These are phyloP conservation scores for Callaeas wilsoni DNA, from an alignment of 2,113 vertebrate genomes.

Conservation along the genomic window DNA sequence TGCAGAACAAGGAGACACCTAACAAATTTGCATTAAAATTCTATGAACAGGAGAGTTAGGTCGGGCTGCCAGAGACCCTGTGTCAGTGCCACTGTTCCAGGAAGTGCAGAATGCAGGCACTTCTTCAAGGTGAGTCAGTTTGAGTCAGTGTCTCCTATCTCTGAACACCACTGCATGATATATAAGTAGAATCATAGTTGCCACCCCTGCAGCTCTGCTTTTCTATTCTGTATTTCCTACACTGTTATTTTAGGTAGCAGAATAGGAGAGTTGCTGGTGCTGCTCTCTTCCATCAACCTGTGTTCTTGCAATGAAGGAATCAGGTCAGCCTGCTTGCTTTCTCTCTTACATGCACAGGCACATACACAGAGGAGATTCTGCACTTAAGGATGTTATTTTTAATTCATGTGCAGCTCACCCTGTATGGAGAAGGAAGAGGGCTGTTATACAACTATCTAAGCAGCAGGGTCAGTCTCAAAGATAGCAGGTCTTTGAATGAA, in stretches of 20 bases:
- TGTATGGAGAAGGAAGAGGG: neutral
- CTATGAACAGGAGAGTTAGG: neutral
- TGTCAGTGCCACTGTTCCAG: neutral
- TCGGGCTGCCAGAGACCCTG: neutral
- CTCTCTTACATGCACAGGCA: neutral
- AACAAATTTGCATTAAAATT: neutral
- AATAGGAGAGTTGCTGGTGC: neutral
- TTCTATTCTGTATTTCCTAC: neutral
- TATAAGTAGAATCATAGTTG: neutral
- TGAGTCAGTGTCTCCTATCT: neutral
- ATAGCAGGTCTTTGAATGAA: neutral
- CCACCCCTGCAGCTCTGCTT: neutral
- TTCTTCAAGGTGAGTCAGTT: neutral
- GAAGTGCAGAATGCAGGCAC: neutral
- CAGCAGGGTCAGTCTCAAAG: neutral
- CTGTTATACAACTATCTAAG: neutral
- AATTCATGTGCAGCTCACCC: constrained; percentile 6
- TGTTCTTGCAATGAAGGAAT: neutral
- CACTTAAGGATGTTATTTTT: constrained; percentile 31
- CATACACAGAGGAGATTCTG: neutral
- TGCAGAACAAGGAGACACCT: neutral
- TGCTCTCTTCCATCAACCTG: neutral
- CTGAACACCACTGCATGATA: neutral
- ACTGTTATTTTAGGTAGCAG: neutral
- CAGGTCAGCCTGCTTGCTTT: neutral